Evolutionary conservation across 1,140 invertebrate species (phyloP), one percentile per base, ranked within the genome.

Genomic region (Pentalonia nigronervosa): DNA sequence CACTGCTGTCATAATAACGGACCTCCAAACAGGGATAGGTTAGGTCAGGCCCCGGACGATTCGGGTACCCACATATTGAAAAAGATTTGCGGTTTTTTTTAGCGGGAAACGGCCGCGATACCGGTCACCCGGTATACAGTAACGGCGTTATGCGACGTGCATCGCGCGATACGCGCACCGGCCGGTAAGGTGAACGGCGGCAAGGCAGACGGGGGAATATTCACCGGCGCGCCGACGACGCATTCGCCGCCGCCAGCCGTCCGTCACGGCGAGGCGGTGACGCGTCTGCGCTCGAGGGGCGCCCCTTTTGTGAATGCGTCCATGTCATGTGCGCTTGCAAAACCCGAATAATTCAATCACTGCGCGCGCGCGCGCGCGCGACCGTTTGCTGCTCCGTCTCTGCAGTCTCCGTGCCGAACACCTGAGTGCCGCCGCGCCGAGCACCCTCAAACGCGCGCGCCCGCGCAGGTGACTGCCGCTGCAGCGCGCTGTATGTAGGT

Each of bases 331-430:
- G 83, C 36, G 83, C 3, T 41, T 86, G 83, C 83, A 41, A 86
- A 47, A 84, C 83, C 83, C 83, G 83, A 86, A 86, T 86, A 45
- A 86, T 86, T 86, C 83, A 86, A 86, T 86, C 83, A 84, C 83
- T 86, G 83, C 83, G 83, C 17, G 41, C 17, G 81, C 34, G 83
- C 83, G 83, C 76, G 30, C 60, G 60, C 60, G 60, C 83, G 83
- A 41, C 41, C 41, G 41, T 41, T 41, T 41, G 41, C 41, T 41
- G 41, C 41, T 41, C 41, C 41, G 41, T 41, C 41, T 41, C 41
- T 41, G 41, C 41, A 41, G 41, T 41, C 41, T 41, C 41, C 41
- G 41, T 41, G 2, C 41, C 41, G 41, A 41, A 41, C 41, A 41
- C 41, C 41, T 4, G 41, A 41, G 41, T 41, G 76, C 23, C 34